phyloP scores from a whole-genome alignment of 2,113 vertebrate species.

The Myrmophylax atrothorax region DNA sequence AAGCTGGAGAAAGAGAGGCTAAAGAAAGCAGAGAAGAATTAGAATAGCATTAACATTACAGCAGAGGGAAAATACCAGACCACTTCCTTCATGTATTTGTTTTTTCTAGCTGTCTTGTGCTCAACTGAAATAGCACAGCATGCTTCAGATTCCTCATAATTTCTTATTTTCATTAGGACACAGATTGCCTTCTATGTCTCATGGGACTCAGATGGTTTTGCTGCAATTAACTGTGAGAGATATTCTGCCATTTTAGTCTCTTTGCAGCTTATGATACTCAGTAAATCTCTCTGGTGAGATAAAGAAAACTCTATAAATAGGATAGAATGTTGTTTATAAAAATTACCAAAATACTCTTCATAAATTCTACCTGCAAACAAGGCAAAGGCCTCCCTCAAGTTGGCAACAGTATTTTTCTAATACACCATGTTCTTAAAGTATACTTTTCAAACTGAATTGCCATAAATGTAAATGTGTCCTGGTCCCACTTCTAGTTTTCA shows the following conservation, averaged over 20 bases:
- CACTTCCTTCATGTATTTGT: neutral
- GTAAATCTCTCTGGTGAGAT: conserved; percentile 18
- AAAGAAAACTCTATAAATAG: neutral
- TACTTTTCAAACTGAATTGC: neutral
- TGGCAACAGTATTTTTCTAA: neutral
- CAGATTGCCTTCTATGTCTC: neutral
- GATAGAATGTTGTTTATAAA: neutral
- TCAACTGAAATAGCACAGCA: conserved; percentile 18
- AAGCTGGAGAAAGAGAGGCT: neutral
- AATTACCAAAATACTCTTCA: neutral
- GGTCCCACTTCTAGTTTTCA: neutral
- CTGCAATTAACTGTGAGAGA: conserved; percentile 15
- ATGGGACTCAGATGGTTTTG: neutral
- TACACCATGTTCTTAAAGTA: neutral
- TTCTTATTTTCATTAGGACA: conserved; percentile 10
- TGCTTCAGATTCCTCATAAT: neutral
- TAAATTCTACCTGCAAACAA: neutral
- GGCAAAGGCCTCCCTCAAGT: neutral
- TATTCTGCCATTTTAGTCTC: conserved; percentile 11
- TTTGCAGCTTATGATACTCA: neutral
- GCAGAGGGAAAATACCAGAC: conserved; percentile 17
- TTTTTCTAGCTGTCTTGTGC: conserved; percentile 16
- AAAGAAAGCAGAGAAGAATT: neutral
- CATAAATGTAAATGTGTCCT: neutral
- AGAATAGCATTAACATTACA: neutral